phyloP scores from a whole-genome alignment of 1,140 invertebrate species.

The Mercenaria mercenaria region DNA sequence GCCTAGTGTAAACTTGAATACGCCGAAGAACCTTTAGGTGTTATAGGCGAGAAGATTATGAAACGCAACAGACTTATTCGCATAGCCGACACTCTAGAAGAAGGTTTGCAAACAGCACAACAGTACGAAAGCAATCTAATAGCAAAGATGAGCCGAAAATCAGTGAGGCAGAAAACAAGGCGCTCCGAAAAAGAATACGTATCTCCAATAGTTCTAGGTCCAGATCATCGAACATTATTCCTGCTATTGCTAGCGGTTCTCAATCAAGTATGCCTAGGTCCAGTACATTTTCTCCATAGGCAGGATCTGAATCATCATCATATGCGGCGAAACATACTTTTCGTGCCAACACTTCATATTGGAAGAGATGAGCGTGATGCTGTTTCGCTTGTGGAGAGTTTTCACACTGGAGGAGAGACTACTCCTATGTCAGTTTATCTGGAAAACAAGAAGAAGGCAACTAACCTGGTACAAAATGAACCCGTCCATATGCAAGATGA shows the following conservation, averaged over 20 bases:
- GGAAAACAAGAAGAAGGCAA: background rate
- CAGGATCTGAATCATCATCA: too few relatives aligned
- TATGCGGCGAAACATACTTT: too few relatives aligned
- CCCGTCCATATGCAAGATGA: background rate
- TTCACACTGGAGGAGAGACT: too few relatives aligned
- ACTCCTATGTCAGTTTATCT: too few relatives aligned
- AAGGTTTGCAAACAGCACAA: background rate
- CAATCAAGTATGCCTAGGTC: too few relatives aligned
- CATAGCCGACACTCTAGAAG: background rate
- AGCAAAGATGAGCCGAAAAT: slow-evolving; percentile 16
- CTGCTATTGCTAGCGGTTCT: too few relatives aligned
- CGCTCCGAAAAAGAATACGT: background rate
- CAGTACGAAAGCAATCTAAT: background rate
- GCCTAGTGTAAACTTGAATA: slow-evolving; percentile 9
- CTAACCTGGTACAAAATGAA: background rate
- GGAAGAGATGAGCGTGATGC: too few relatives aligned
- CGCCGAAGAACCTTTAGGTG: background rate
- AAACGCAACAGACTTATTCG: too few relatives aligned
- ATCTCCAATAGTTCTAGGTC: background rate
- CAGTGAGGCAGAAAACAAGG: background rate
- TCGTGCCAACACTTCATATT: too few relatives aligned
- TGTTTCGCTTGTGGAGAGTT: too few relatives aligned
- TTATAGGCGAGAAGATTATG: background rate
- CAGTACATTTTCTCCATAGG: too few relatives aligned
- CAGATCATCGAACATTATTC: too few relatives aligned